phyloP scores from a whole-genome alignment of 2,797 vertebrate genomes.

The Astyanax mexicanus region DNA sequence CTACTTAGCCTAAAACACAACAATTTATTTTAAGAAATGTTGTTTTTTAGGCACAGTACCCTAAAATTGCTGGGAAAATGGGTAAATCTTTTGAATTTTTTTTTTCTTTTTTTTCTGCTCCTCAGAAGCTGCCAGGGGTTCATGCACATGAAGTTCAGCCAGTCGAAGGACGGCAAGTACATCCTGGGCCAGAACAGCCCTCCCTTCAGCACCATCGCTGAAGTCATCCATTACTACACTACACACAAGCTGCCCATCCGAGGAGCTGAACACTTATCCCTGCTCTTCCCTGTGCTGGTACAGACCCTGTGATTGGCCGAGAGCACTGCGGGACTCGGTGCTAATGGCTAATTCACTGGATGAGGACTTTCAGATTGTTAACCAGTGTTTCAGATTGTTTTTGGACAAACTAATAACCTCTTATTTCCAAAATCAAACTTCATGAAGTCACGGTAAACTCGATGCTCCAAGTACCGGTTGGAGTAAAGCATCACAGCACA shows the following conservation, averaged over 20 bases:
- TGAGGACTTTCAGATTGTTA: not conserved
- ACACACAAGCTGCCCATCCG: conserved; percentile 87
- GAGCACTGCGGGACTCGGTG: conserved; percentile 21
- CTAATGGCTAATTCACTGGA: not conserved
- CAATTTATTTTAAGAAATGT: too few species aligned
- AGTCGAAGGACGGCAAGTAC: conserved; percentile 83
- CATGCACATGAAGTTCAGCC: conserved; percentile 90
- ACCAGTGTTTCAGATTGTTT: not conserved
- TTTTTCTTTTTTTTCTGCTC: not conserved
- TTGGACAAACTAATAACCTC: not conserved
- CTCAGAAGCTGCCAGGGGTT: conserved; percentile 92
- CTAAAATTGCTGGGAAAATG: not conserved
- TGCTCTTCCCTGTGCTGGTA: conserved; percentile 86
- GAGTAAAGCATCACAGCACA: not conserved
- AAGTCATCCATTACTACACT: conserved; percentile 88
- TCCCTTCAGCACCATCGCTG: conserved; percentile 86
- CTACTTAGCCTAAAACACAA: too few species aligned
- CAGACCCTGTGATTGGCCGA: conserved; percentile 80
- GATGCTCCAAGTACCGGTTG: not conserved
- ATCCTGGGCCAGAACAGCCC: conserved; percentile 90
- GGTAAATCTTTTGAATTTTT: not conserved
- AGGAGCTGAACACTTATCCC: conserved; percentile 86
- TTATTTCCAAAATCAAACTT: not conserved
- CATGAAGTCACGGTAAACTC: too few species aligned
- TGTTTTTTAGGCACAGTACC: too few species aligned